Conservation (phyloP, 1,140 invertebrate species). For the Chironomus tepperi region DNA sequence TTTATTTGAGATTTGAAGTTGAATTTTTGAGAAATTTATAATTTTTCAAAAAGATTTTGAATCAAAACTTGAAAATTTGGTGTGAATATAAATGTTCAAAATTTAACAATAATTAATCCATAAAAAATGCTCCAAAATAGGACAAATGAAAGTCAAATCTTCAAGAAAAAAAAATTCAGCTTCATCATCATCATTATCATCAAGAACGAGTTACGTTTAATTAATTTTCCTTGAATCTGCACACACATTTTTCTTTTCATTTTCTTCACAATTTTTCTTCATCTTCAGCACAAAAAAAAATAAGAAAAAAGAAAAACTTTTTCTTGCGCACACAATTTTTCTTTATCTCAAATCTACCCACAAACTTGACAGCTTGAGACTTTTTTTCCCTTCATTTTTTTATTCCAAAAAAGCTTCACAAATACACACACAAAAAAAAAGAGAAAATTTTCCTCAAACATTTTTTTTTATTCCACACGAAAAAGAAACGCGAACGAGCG, state of each 20-base stretch:
- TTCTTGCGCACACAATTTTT: constrained; percentile 7
- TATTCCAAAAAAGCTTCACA: neutral
- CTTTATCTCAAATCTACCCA: neutral
- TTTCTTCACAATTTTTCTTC: neutral
- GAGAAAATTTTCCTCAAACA: neutral
- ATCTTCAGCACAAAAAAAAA: neutral
- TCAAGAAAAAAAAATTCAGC: too few species aligned
- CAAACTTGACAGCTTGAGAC: neutral
- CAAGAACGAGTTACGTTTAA: too few species aligned
- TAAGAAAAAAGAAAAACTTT: too few species aligned
- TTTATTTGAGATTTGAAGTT: too few species aligned
- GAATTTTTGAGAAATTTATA: too few species aligned
- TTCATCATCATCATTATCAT: too few species aligned
- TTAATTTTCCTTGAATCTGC: neutral
- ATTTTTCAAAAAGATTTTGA: too few species aligned
- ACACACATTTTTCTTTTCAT: neutral
- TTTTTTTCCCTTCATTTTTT: neutral
- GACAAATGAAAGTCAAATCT: too few species aligned
- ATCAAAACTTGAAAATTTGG: too few species aligned
- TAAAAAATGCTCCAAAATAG: too few species aligned
- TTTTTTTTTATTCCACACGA: neutral
- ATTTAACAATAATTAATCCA: too few species aligned
- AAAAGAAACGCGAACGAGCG: neutral
- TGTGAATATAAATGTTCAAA: too few species aligned
- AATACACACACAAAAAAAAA: neutral